A percentile compares a stretch with the other conserved stretches of the same genome.
phyloP scores from a whole-genome alignment of 2,888 invertebrate species.

The Hipparchia semele region DNA sequence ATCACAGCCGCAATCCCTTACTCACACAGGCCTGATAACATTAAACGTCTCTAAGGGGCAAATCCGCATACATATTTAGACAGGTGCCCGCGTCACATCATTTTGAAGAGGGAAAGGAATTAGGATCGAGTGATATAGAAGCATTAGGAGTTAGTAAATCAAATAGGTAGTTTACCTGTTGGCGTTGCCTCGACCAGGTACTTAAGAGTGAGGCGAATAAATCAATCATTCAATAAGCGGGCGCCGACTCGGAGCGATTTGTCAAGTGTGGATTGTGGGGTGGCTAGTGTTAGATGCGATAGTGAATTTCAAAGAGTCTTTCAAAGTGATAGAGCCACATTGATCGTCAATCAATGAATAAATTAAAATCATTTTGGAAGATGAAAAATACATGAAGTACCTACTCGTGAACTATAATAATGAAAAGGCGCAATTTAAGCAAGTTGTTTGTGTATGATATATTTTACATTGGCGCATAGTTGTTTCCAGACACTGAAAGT shows the following conservation, averaged over 20 bases:
- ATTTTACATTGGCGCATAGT: too few species aligned
- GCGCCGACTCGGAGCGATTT: slow-evolving; percentile 60
- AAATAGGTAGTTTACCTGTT: slow-evolving; percentile 70
- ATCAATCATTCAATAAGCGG: slow-evolving; percentile 79
- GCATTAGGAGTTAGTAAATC: slow-evolving; percentile 77
- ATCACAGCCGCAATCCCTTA: slow-evolving; percentile 55
- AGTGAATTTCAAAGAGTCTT: slow-evolving; percentile 12
- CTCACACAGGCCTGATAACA: slow-evolving; percentile 43
- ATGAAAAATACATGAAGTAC: neutral
- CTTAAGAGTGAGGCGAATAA: slow-evolving; percentile 58
- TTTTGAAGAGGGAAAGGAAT: slow-evolving; percentile 74
- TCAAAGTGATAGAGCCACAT: neutral
- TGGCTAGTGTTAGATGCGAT: slow-evolving; percentile 14
- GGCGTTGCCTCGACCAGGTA: slow-evolving; percentile 57
- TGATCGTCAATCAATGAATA: neutral
- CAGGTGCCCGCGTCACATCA: slow-evolving; percentile 65
- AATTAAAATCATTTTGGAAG: neutral
- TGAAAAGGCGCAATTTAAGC: too few species aligned
- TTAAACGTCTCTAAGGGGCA: slow-evolving; percentile 58
- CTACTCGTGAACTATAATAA: too few species aligned
- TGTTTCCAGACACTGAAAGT: too few species aligned
- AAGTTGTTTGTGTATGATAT: too few species aligned
- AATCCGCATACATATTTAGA: slow-evolving; percentile 47
- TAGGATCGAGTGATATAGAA: slow-evolving; percentile 67
- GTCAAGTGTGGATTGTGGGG: slow-evolving; percentile 55